Evolutionary conservation across 2,797 vertebrate genomes (phyloP).

Genomic region (Lates japonicus): DNA sequence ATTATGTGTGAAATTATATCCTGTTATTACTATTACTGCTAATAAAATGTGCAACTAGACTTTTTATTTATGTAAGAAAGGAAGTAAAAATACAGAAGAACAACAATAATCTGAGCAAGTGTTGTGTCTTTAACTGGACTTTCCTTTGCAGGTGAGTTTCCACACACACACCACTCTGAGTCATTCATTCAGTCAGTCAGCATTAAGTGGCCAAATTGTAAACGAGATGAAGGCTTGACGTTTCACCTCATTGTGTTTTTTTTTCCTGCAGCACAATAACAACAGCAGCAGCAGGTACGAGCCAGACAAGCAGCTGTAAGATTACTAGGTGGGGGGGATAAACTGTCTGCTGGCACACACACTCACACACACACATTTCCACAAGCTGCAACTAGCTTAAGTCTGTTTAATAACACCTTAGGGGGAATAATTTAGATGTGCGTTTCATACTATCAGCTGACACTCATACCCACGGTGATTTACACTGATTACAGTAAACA

Average conservation of each 20-base stretch:
- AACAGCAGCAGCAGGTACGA: constrained; percentile 44
- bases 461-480: constrained; percentile 39
- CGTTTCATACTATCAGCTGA: constrained; percentile 67
- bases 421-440: constrained; percentile 69
- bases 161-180: not conserved
- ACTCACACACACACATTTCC: constrained; percentile 27
- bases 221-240: constrained; percentile 28
- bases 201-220: not conserved
- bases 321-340: constrained; percentile 73
- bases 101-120: not conserved
- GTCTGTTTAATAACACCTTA: constrained; percentile 72
- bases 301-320: constrained; percentile 66
- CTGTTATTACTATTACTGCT: not conserved
- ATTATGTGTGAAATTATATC: not conserved
- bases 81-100: not conserved
- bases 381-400: constrained; percentile 70
- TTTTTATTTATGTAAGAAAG: not conserved
- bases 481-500: constrained; percentile 74
- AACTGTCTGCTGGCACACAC: constrained; percentile 65
- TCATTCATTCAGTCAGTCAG: constrained; percentile 34
- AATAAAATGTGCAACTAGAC: not conserved
- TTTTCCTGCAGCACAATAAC: constrained; percentile 39
- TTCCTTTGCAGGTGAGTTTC: not conserved
- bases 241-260: constrained; percentile 29
- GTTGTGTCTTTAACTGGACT: not conserved